Evolutionary conservation across 2,113 vertebrate species (phyloP).

Genomic region (Lagopus muta): DNA sequence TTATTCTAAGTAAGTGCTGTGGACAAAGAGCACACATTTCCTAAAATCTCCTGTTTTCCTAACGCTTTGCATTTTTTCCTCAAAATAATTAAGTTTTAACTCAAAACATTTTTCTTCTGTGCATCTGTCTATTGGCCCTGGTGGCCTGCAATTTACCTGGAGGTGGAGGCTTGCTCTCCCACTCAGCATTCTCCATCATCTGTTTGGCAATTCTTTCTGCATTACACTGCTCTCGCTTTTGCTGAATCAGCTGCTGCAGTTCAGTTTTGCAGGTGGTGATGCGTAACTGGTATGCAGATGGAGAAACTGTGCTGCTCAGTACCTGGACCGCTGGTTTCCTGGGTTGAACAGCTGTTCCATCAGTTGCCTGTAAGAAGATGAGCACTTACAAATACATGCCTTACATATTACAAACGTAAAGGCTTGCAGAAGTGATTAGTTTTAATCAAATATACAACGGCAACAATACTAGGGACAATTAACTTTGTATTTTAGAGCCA

Average conservation of each 20-base stretch:
- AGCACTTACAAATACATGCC: neutral
- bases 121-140: neutral
- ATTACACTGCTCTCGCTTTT: constrained; percentile 94
- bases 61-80: neutral
- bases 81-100: neutral
- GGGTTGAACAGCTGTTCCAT: constrained; percentile 77
- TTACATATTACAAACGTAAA: neutral
- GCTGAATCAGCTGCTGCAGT: constrained; percentile 95
- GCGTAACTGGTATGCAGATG: constrained; percentile 87
- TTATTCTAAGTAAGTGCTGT: neutral
- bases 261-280: constrained; percentile 93
- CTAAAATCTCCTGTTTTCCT: neutral
- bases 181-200: constrained; percentile 97
- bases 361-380: constrained; percentile 76
- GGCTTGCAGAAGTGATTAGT: neutral
- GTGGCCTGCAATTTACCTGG: constrained; percentile 81
- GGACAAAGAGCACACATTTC: neutral
- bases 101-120: neutral
- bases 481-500: neutral
- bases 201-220: constrained; percentile 94
- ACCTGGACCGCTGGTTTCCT: constrained; percentile 82
- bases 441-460: neutral
- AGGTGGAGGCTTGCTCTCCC: constrained; percentile 94
- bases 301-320: constrained; percentile 74
- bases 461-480: neutral